A percentile compares a stretch with the other conserved stretches of the same genome.
Conservation (phyloP, 1,140 invertebrate genomes). For the Orchestia grillus region DNA sequence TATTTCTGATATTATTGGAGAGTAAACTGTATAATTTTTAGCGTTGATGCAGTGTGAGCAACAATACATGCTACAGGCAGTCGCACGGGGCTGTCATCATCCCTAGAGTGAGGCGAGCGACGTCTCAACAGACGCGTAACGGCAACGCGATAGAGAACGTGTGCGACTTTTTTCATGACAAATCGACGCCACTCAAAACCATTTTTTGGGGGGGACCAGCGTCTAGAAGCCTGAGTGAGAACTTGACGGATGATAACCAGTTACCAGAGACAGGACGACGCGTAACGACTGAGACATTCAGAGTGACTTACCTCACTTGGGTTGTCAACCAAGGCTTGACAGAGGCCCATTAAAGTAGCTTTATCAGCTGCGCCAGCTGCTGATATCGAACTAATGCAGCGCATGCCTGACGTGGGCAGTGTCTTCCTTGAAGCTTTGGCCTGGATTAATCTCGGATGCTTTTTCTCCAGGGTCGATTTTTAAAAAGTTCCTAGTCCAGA, state of each 20-base stretch:
- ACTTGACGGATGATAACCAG: not conserved
- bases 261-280: not conserved
- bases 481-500: not conserved
- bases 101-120: not conserved
- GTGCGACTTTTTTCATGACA: not conserved
- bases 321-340: not conserved
- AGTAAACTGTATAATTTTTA: not conserved
- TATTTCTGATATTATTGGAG: not conserved
- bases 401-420: not conserved
- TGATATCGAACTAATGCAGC: conserved; percentile 19
- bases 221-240: not conserved
- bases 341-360: not conserved
- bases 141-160: not conserved
- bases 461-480: not conserved
- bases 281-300: not conserved
- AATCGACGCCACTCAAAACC: not conserved
- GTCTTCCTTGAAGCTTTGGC: not conserved
- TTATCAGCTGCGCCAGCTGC: not conserved
- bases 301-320: not conserved
- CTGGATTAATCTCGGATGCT: not conserved
- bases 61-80: not conserved
- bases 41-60: not conserved
- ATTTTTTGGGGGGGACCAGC: not conserved
- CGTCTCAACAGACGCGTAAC: not conserved
- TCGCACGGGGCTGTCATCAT: not conserved